These are phyloP conservation scores for Actinostola sp. DNA, from an alignment of 92 coral and sea anemone genomes.

Conservation along the genomic window DNA sequence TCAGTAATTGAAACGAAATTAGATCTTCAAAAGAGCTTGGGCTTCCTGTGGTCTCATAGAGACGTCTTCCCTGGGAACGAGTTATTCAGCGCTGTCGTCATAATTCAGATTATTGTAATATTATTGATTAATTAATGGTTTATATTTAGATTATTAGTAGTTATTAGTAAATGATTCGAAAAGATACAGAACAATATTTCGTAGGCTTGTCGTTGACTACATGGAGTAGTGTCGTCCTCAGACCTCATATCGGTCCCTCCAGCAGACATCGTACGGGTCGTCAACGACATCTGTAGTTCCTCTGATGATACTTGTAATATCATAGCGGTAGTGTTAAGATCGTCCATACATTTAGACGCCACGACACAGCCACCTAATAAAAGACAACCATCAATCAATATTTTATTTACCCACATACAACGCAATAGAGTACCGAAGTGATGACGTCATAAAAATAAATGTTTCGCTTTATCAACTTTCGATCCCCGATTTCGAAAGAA, in stretches of 20 bases:
- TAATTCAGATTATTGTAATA: too few species aligned
- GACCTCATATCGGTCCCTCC: constrained; percentile 94
- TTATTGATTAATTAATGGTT: too few species aligned
- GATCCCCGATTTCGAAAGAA: too few species aligned
- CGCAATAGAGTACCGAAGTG: neutral
- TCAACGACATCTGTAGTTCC: constrained; percentile 87
- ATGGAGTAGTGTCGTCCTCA: constrained; percentile 33
- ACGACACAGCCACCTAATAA: constrained; percentile 84
- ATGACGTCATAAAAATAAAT: too few species aligned
- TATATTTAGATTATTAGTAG: neutral
- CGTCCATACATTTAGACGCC: constrained; percentile 63
- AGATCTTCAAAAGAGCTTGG: too few species aligned
- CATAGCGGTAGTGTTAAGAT: constrained; percentile 81
- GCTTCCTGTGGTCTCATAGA: too few species aligned
- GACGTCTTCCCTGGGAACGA: too few species aligned
- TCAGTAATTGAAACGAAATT: too few species aligned
- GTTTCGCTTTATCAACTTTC: too few species aligned
- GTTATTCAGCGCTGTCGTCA: too few species aligned
- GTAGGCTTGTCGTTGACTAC: constrained; percentile 25
- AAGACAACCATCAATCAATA: too few species aligned
- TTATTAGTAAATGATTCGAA: constrained; percentile 16
- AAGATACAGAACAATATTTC: constrained; percentile 81
- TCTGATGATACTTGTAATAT: constrained; percentile 82
- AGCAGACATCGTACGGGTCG: constrained; percentile 93
- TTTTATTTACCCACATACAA: too few species aligned